Evolutionary conservation across 2,888 invertebrate genomes (phyloP), one percentile per base, ranked within the genome.

Genomic region (Alviniconcha strummeri): DNA sequence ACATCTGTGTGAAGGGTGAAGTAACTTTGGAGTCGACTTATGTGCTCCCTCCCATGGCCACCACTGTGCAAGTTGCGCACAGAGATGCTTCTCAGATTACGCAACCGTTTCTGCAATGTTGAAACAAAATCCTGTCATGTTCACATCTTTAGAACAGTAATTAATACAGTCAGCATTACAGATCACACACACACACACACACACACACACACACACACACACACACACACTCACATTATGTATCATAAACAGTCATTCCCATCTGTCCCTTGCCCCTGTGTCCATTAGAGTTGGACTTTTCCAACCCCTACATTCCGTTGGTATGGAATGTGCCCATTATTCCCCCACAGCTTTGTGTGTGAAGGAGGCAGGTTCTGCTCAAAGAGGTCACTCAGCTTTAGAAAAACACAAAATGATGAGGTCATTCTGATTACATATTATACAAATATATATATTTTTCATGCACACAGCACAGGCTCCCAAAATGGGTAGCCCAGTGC

Each of bases 51-150:
- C 15, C 71, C 85, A 56, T 87, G 88, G 72, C 87, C 87, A 69
- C 86, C 88, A 86, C 90, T 89, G 64, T 88, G 88, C 80, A 93
- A 84, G 85, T 93, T 93, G 76, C 93, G 88, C 17, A 92, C 89
- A 54, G 92, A 90, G 13, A 93, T 87, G 84, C 91, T 91, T 75
- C 90, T 86, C 36, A 93, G 86, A 87, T 93, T 93, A 11, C 93
- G 88, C 17, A 93, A 83, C 82, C 97, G 95, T 88, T 97, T 95
- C 96, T 96, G 92, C 85, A 95, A 95, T 15, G 17, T 13, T 64
- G 15, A 64, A 64, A 36, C 36, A 36, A 36, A 36, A 36, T 36
- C 36, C 3, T 36, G 36, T 36, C 36, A 36, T 36, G 36, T 36
- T 36, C 3, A 36, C 36, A 36, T 36, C 36, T 36, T 36, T 36